Evolutionary conservation across 2,888 invertebrate genomes (phyloP).

Genomic region (Eudasyphora cyanicolor): DNA sequence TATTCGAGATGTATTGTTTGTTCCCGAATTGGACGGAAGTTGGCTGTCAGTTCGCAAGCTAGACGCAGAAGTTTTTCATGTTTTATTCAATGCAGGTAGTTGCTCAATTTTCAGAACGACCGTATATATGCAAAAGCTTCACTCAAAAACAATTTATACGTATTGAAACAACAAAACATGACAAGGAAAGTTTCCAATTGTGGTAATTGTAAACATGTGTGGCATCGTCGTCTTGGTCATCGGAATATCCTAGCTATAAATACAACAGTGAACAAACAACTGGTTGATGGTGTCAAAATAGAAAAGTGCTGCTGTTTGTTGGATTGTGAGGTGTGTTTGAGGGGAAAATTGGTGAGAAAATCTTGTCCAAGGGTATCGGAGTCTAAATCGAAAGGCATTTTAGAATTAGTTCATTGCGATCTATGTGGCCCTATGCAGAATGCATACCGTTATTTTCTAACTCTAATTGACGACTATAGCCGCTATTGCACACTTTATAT

Average conservation of each 20-base stretch:
- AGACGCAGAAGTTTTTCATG: not conserved
- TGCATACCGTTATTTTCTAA: conserved; percentile 22
- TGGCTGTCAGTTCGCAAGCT: too few species aligned
- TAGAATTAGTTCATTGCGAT: too few species aligned
- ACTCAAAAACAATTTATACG: conserved; percentile 22
- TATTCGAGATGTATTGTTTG: too few species aligned
- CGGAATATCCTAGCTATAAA: conserved; percentile 4
- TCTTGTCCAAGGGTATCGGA: conserved; percentile 41
- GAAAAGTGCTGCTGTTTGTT: too few species aligned
- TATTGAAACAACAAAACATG: not conserved
- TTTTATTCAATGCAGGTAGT: conserved; percentile 23
- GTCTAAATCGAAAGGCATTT: conserved; percentile 10
- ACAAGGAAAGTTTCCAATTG: conserved; percentile 3
- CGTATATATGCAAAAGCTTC: not conserved
- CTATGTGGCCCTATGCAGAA: too few species aligned
- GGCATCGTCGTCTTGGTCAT: conserved; percentile 39
- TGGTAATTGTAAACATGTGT: conserved; percentile 6
- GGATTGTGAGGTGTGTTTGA: conserved; percentile 41
- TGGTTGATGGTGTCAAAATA: too few species aligned
- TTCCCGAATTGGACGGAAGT: too few species aligned
- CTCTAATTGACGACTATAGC: conserved; percentile 48
- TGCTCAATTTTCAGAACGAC: conserved; percentile 20
- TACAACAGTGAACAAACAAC: not conserved
- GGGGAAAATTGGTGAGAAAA: conserved; percentile 35
- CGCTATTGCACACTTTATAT: conserved; percentile 49